These are phyloP conservation scores for Serrognathus titanus DNA, from an alignment of 2,888 invertebrate genomes.

Conservation along the genomic window DNA sequence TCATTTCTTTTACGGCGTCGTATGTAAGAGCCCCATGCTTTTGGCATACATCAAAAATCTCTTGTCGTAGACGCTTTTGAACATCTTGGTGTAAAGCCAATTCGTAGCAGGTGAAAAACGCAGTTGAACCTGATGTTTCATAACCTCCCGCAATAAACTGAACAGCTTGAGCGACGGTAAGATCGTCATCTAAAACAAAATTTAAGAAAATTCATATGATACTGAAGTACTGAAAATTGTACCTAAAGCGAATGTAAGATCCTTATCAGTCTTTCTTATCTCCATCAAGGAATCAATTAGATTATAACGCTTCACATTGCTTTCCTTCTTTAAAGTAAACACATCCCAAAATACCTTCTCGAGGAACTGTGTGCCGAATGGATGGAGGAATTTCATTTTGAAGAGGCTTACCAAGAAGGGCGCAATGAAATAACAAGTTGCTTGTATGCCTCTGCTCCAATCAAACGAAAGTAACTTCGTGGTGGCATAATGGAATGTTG, in stretches of 20 bases:
- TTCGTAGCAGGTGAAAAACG: slow-evolving; percentile 50
- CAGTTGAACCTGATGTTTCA: slow-evolving; percentile 49
- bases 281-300: slow-evolving; percentile 49
- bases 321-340: slow-evolving; percentile 35
- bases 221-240: no score
- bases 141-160: slow-evolving; percentile 58
- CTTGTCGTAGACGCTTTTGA: slow-evolving; percentile 44
- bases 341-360: slow-evolving; percentile 39
- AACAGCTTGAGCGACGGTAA: slow-evolving; percentile 57
- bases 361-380: slow-evolving; percentile 37
- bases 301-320: slow-evolving; percentile 42
- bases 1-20: slow-evolving; percentile 53
- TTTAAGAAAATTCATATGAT: neutral
- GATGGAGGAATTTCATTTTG: slow-evolving; percentile 39
- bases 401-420: slow-evolving; percentile 41
- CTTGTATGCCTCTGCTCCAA: slow-evolving; percentile 30
- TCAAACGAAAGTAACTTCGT: slow-evolving; percentile 40
- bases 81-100: slow-evolving; percentile 42
- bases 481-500: slow-evolving; percentile 44
- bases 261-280: slow-evolving; percentile 42
- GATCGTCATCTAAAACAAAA: slow-evolving; percentile 51
- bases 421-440: slow-evolving; percentile 39
- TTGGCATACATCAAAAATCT: slow-evolving; percentile 39
- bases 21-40: slow-evolving; percentile 49
- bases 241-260: slow-evolving; percentile 17